Percentiles rank a stretch among this genome's conserved stretches.
These are phyloP conservation scores for Cephus cinctus DNA, from an alignment of 1,140 invertebrate species.

Conservation along the genomic window DNA sequence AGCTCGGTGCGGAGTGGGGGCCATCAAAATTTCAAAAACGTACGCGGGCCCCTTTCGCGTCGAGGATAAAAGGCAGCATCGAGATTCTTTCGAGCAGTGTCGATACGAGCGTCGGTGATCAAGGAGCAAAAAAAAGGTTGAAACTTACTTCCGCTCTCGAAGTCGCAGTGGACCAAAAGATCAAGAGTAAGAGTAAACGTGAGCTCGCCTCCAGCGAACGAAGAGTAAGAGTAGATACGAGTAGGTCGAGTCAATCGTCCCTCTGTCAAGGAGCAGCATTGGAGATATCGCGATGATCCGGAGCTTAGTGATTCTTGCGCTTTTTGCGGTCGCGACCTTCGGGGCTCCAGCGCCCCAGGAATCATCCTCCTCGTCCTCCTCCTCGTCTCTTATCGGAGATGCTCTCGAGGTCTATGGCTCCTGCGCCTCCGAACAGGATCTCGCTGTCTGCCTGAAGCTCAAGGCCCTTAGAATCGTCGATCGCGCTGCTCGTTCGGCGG, in stretches of 20 bases:
- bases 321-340: slow-evolving; percentile 50
- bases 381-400: slow-evolving; percentile 46
- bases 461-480: slow-evolving; percentile 49
- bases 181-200: too few relatives aligned
- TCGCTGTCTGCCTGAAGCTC: slow-evolving; percentile 72
- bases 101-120: slow-evolving; percentile 48
- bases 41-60: slow-evolving; percentile 57
- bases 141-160: not conserved
- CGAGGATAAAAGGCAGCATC: slow-evolving; percentile 57
- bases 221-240: too few relatives aligned
- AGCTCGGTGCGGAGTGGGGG: slow-evolving; percentile 65
- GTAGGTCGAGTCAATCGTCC: too few relatives aligned
- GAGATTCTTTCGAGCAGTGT: slow-evolving; percentile 56
- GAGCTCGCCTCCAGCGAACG: too few relatives aligned
- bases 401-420: slow-evolving; percentile 61
- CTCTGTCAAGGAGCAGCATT: too few relatives aligned
- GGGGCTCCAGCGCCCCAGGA: slow-evolving; percentile 57
- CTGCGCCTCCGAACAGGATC: slow-evolving; percentile 63
- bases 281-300: too few relatives aligned
- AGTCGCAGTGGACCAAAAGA: too few relatives aligned
- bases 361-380: too few relatives aligned
- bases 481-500: slow-evolving; percentile 46
- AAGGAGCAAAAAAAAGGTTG: slow-evolving; percentile 11
- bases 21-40: slow-evolving; percentile 63
- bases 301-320: slow-evolving; percentile 55